Evolutionary conservation across 2,888 invertebrate genomes (phyloP), one percentile per base, ranked within the genome.

Genomic region (Eristalis intricaria): DNA sequence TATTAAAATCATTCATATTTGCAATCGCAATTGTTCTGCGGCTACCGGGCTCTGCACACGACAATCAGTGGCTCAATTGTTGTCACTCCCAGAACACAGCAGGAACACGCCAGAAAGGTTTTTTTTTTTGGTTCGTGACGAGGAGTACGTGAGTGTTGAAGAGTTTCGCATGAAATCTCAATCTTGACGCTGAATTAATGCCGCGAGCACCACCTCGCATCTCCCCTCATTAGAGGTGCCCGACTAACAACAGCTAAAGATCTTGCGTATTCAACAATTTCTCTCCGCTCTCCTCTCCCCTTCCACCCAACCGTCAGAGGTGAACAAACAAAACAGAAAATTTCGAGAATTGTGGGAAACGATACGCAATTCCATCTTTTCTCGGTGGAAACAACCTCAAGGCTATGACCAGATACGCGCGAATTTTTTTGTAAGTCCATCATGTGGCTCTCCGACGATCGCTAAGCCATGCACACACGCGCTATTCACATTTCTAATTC

Each of bases 341-440:
- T 50, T 50, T 50, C 50, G 50, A 50, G 50, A 19, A 19, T 19
- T 50, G 50, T 50, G 50, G 50, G 50, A 43, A 35, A 19, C 68
- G 50, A 63, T 76, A 70, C 80, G 73, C 74, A 77, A 70, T 78
- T 74, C 73, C 38, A 85, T 61, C 61, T 50, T 50, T 19, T 19
- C 50, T 50, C 50, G 50, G n/a, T 32, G 19, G n/a, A n/a, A 5
- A 5, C 50, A 10, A 50, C 19, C 50, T 50, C 50, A 50, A 50
- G 50, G 50, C 50, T 50, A 50, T 38, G 38, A 38, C 32, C 1
- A n/a, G 56, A 43, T 15, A 43, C 43, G 43, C 50, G 50, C 50
- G 19, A 50, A 50, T 19, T 50, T 19, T 50, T 11, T 38, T 38
- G 8, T 32, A 13, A 38, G 38, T 50, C 50, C 50, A 19, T 50